Evolutionary conservation across 2,797 vertebrate species (phyloP).

Genomic region (Aratinga solstitialis): DNA sequence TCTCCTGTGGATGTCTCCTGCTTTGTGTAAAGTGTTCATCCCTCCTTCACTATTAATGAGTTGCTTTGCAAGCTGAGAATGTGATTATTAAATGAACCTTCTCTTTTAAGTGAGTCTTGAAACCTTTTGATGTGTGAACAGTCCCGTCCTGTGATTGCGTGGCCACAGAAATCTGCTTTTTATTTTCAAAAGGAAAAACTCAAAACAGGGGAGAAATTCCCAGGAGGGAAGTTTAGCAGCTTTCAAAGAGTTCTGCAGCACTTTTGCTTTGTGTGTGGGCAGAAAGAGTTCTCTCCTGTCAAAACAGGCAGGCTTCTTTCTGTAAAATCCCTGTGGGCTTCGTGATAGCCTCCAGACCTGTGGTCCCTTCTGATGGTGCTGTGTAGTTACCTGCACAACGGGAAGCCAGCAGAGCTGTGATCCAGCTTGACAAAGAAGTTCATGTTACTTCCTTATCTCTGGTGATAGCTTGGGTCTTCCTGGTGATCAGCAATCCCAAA

Average conservation of each 20-base stretch:
- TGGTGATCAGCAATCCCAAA: background rate
- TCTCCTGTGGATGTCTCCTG: background rate
- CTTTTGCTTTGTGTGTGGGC: background rate
- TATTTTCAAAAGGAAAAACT: background rate
- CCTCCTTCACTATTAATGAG: background rate
- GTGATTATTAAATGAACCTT: background rate
- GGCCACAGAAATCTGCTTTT: background rate
- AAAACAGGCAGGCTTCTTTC: background rate
- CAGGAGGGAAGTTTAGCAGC: background rate
- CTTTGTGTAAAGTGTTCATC: background rate
- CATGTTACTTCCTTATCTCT: accelerated
- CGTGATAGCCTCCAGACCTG: background rate
- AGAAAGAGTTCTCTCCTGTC: background rate
- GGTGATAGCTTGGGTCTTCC: background rate
- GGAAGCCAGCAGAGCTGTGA: background rate
- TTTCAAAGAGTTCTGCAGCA: background rate
- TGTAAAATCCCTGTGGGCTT: background rate
- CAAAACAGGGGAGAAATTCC: background rate
- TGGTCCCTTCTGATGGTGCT: background rate
- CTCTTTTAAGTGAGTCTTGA: background rate
- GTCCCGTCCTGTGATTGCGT: accelerated
- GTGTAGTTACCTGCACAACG: background rate
- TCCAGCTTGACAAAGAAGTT: background rate
- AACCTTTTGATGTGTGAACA: background rate
- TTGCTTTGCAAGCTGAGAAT: background rate